Percentiles rank a stretch among this genome's conserved stretches.
Conservation (phyloP, 2,113 vertebrate species). For the Hiodon alosoides region DNA sequence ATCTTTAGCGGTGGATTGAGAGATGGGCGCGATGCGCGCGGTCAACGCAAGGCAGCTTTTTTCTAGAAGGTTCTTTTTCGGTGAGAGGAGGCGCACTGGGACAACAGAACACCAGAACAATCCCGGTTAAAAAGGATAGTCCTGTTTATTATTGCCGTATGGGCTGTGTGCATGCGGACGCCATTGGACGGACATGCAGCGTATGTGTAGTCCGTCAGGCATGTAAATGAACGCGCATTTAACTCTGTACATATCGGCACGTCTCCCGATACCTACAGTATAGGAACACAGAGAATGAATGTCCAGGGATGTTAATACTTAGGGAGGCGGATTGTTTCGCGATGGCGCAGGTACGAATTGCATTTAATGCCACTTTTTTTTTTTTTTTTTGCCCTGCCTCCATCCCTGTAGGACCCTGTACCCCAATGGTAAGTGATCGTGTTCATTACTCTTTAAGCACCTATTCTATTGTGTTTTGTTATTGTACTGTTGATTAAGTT, state of each 20-base stretch:
- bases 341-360: neutral
- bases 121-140: slow-evolving; percentile 30
- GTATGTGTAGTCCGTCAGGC: slow-evolving; percentile 1
- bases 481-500: slow-evolving; percentile 32
- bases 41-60: slow-evolving; percentile 71
- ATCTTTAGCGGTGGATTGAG: slow-evolving; percentile 39
- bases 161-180: neutral
- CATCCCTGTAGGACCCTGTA: neutral
- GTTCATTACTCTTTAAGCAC: too few species aligned
- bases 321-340: neutral
- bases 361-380: neutral
- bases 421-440: slow-evolving; percentile 21
- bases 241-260: too few species aligned
- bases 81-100: slow-evolving; percentile 53
- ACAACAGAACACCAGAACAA: slow-evolving; percentile 42
- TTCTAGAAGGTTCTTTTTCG: slow-evolving; percentile 79
- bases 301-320: neutral
- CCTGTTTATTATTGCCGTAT: slow-evolving; percentile 19
- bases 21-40: slow-evolving; percentile 55
- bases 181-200: neutral
- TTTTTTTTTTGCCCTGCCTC: neutral
- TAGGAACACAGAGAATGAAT: neutral
- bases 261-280: neutral
- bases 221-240: neutral
- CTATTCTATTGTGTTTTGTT: slow-evolving; percentile 15